These are phyloP conservation scores for Lamprologus sp. DNA, from an alignment of 2,113 vertebrate genomes.

Conservation along the genomic window DNA sequence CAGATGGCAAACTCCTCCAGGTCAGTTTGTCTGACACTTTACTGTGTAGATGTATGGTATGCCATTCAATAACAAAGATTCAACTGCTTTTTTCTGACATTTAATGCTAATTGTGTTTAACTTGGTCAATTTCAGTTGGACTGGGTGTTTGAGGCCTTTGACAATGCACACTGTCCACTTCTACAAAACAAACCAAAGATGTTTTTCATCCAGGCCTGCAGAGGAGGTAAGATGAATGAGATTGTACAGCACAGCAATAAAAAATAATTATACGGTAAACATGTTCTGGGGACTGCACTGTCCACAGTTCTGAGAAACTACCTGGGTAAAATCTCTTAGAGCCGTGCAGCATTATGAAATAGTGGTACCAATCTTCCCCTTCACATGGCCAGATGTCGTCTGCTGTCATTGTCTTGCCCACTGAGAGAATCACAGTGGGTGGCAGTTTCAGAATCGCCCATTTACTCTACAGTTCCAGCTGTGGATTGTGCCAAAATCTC, in stretches of 20 bases:
- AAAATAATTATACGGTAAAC: not conserved
- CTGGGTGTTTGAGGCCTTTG: conserved; percentile 85
- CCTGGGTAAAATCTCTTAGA: not conserved
- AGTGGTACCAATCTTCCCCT: not conserved
- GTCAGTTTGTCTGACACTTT: conserved; percentile 58
- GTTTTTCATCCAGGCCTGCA: conserved; percentile 97
- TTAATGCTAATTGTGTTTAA: not conserved
- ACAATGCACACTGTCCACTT: conserved; percentile 86
- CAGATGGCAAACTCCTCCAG: conserved; percentile 84
- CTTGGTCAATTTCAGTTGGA: conserved; percentile 75
- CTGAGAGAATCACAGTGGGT: not conserved
- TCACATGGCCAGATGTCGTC: not conserved
- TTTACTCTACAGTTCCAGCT: not conserved
- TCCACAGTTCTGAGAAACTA: not conserved
- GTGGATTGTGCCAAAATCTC: not conserved
- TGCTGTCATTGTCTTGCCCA: not conserved
- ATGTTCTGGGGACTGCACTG: not conserved
- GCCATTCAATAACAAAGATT: not conserved
- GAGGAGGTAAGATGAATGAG: conserved; percentile 80
- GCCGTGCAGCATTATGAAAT: not conserved
- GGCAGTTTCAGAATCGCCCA: not conserved
- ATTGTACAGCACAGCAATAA: not conserved
- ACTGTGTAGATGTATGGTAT: not conserved
- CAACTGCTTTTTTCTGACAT: not conserved
- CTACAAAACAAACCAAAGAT: conserved; percentile 99